A percentile compares a stretch with the other conserved stretches of the same genome.
Evolutionary conservation across 2,888 invertebrate species (phyloP).

Genomic region (Caenorhabditis panamensis): DNA sequence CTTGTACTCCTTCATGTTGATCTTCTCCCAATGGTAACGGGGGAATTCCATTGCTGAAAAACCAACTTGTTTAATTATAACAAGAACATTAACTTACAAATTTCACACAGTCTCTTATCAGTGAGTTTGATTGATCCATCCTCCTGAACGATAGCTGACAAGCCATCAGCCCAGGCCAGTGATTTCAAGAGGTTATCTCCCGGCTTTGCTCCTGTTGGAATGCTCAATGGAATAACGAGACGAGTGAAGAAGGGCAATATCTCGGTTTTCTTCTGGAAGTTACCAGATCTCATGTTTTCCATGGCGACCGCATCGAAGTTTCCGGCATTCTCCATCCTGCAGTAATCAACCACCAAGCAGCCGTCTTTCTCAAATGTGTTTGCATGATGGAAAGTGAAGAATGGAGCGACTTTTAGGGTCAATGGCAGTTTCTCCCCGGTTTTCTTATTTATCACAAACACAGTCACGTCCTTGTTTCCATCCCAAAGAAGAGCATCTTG

Average conservation of each 20-base stretch:
- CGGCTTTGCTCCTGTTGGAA: slow-evolving; percentile 65
- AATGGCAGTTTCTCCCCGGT: slow-evolving; percentile 55
- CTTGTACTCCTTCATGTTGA: slow-evolving; percentile 86
- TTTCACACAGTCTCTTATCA: slow-evolving; percentile 53
- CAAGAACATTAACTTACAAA: slow-evolving; percentile 35
- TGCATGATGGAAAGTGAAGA: slow-evolving; percentile 84
- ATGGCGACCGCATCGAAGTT: slow-evolving; percentile 62
- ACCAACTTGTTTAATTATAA: neutral
- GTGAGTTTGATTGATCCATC: slow-evolving; percentile 61
- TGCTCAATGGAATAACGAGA: slow-evolving; percentile 86
- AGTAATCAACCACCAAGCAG: slow-evolving; percentile 83
- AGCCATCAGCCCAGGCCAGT: slow-evolving; percentile 47
- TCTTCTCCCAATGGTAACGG: slow-evolving; percentile 88
- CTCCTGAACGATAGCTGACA: slow-evolving; percentile 58
- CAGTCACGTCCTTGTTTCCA: slow-evolving; percentile 46
- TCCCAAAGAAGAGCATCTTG: slow-evolving; percentile 62
- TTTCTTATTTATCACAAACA: slow-evolving; percentile 64
- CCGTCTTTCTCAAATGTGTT: slow-evolving; percentile 89
- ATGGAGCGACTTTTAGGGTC: slow-evolving; percentile 77
- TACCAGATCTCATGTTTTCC: slow-evolving; percentile 64
- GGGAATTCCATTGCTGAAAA: slow-evolving; percentile 87
- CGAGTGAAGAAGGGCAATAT: slow-evolving; percentile 83
- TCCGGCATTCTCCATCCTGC: slow-evolving; percentile 64
- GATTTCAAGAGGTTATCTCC: slow-evolving; percentile 68
- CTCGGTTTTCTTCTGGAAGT: slow-evolving; percentile 56